Conservation (phyloP, 1,140 invertebrate species). For the Drosophila santomea region DNA sequence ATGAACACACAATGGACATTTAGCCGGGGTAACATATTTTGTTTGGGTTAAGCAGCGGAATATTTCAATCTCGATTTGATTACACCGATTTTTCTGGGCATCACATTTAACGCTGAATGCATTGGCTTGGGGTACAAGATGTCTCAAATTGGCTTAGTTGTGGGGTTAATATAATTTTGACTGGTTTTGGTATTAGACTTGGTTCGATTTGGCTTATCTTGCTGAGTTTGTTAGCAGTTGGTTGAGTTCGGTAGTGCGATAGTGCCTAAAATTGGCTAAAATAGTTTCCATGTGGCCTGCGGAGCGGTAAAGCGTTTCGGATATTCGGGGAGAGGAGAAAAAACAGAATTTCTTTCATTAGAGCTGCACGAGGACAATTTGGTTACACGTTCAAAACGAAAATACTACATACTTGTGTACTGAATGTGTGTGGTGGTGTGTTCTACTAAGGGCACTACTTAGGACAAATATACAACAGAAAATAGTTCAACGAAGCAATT, state of each 20-base stretch:
- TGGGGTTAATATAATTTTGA: constrained; percentile 68
- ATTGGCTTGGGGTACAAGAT: constrained; percentile 54
- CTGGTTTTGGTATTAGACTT: constrained; percentile 43
- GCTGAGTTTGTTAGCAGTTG: constrained; percentile 56
- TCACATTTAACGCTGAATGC: constrained; percentile 58
- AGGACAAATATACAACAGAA: constrained; percentile 31
- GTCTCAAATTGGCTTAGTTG: constrained; percentile 76
- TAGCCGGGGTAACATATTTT: constrained; percentile 48
- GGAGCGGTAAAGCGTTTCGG: constrained; percentile 64
- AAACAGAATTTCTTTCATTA: constrained; percentile 65
- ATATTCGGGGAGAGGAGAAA: constrained; percentile 52
- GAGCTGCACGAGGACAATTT: constrained; percentile 54
- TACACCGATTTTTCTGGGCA: constrained; percentile 56
- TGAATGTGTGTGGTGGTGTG: constrained; percentile 52
- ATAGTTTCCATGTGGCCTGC: constrained; percentile 83
- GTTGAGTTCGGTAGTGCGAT: constrained; percentile 45
- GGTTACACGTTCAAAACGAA: constrained; percentile 50
- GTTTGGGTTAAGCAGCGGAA: constrained; percentile 65
- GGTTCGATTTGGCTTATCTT: constrained; percentile 36
- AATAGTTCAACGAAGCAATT: constrained; percentile 48
- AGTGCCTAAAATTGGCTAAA: constrained; percentile 70
- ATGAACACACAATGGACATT: constrained; percentile 67
- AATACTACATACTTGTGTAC: constrained; percentile 64
- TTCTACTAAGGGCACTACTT: constrained; percentile 63
- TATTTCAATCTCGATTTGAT: constrained; percentile 55